Percentiles rank a stretch among this genome's conserved stretches.
phyloP scores from a whole-genome alignment of 2,797 vertebrate genomes.

The Emys orbicularis region DNA sequence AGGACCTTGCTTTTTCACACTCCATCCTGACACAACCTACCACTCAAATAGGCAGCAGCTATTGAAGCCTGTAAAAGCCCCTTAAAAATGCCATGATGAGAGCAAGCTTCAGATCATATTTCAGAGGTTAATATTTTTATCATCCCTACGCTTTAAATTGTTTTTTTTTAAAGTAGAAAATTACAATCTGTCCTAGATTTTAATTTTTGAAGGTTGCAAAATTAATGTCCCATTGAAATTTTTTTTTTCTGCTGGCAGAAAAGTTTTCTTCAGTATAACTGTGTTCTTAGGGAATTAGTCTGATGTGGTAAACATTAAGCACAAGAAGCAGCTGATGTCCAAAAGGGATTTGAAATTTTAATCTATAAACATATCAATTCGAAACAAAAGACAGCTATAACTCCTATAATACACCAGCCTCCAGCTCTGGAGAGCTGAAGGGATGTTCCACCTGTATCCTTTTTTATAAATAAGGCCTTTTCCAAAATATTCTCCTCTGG shows the following conservation, averaged over 20 bases:
- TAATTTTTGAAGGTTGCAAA: neutral
- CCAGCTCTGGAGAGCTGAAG: neutral
- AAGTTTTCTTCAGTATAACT: neutral
- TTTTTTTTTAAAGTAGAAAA: neutral
- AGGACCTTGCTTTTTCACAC: neutral
- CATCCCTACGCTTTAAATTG: rapidly evolving
- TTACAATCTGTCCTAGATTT: neutral
- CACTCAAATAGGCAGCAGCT: rapidly evolving
- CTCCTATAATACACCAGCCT: neutral
- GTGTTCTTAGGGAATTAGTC: neutral
- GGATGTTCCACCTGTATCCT: neutral
- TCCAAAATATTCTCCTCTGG: neutral
- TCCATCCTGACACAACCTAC: neutral
- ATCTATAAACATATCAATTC: neutral
- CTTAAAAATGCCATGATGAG: neutral
- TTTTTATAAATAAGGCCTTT: neutral
- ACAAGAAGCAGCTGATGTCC: neutral
- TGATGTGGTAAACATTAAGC: neutral
- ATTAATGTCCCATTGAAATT: neutral
- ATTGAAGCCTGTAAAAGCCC: neutral
- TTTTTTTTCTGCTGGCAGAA: neutral
- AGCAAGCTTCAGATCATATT: neutral
- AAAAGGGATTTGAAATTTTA: neutral
- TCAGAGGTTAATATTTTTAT: neutral
- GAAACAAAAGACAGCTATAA: rapidly evolving